These are phyloP conservation scores for Echiichthys vipera DNA, from an alignment of 2,797 vertebrate genomes.

Conservation along the genomic window DNA sequence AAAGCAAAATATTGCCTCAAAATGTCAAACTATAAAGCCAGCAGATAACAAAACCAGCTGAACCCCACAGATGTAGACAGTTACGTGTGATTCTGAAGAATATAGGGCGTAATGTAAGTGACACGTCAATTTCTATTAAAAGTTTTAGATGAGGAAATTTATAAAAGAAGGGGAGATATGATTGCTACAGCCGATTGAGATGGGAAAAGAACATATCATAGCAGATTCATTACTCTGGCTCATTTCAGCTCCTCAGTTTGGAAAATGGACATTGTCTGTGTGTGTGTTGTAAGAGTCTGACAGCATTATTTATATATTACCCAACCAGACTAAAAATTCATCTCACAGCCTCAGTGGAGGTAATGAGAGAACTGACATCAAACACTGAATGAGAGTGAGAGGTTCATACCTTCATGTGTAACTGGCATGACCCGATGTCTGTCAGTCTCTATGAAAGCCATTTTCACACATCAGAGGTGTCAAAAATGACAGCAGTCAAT, in stretches of 20 bases:
- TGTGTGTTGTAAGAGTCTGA: background rate
- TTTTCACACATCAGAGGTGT: constrained; percentile 52
- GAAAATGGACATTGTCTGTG: constrained; percentile 26
- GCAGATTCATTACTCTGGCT: constrained; percentile 23
- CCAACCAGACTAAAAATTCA: constrained; percentile 4
- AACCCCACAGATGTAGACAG: background rate
- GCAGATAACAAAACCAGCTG: background rate
- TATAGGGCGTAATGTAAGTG: background rate
- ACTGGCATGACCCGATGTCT: constrained; percentile 15
- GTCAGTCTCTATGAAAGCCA: constrained; percentile 22
- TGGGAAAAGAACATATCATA: constrained; percentile 26
- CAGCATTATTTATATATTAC: constrained; percentile 23
- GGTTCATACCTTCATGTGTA: constrained; percentile 23
- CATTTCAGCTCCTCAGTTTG: constrained; percentile 26
- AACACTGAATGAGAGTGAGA: constrained; percentile 3
- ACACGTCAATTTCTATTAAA: constrained; percentile 51
- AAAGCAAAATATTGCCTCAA: background rate
- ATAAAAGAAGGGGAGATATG: constrained; percentile 19
- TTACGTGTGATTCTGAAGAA: constrained; percentile 4
- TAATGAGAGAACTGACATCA: background rate
- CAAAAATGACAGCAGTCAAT: constrained; percentile 23
- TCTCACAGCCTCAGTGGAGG: constrained; percentile 1
- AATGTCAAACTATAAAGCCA: too few relatives aligned
- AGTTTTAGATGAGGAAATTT: constrained; percentile 35
- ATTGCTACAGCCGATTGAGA: constrained; percentile 4